Evolutionary conservation across 1,140 invertebrate species (phyloP), one percentile per base, ranked within the genome.

Genomic region (Drosophila subobscura): DNA sequence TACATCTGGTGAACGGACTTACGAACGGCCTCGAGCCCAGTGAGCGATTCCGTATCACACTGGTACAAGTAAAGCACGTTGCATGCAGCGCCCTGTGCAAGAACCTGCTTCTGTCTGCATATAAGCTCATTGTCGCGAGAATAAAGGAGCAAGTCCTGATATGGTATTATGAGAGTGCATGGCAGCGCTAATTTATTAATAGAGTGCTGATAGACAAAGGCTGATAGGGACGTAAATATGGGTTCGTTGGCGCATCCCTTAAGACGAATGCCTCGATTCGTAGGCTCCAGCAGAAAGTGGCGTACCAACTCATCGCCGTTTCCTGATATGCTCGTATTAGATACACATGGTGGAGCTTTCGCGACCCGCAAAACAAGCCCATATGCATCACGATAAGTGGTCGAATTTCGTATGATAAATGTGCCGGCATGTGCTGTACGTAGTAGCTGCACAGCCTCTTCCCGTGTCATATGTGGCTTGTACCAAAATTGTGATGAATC

Each of bases 281-380:
- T 98, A 0, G 98, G 98, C 91, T 99, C 98, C 78, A 99, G 97
- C 4, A 99, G 93, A 92, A 99, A 99, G 92, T 99, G 98, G n/a
- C 98, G 93, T 5, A 99, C 98, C 2, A 98, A 92, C 91, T 98
- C 97, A 84, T 94, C 95, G 33, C 92, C 91, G 37, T 65, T 72
- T 2, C 91, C 92, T 80, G 93, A 94, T 27, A 90, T 92, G 23
- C 93, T 92, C 2, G 51, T 92, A 23, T 93, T 92, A 2, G 59
- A 25, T 3, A 73, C 44, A 29, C 93, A 93, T 4, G 95, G 93
- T 7, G 97, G 97, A 72, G 95, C 93, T 44, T 94, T 93, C 6
- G 96, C 95, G 0, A 99, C 98, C 92, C 99, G 98, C 16, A 99
- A 92, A 0, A 98, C 98, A 42, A 99, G 93, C 0, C 98, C 98